A percentile compares a stretch with the other conserved stretches of the same genome.
Evolutionary conservation across 2,888 invertebrate species (phyloP).

Genomic region (Heliconius erato): DNA sequence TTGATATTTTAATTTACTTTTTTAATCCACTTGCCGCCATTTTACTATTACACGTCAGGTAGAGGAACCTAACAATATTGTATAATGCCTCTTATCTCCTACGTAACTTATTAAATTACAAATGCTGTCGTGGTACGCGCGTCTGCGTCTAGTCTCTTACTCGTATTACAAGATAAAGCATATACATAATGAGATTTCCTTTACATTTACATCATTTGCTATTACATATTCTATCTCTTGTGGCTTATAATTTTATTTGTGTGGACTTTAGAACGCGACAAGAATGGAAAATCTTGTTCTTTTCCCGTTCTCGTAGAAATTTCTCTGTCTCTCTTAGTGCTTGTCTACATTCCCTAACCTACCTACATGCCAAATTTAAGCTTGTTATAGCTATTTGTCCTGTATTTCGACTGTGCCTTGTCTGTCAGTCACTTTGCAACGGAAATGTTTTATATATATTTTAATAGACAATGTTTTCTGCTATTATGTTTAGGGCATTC

Average conservation of each 20-base stretch:
- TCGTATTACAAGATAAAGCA: constrained; percentile 41
- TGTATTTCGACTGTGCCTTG: no score
- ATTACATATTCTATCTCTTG: not conserved
- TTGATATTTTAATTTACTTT: not conserved
- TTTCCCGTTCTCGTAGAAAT: no score
- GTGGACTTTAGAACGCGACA: no score
- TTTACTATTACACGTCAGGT: not conserved
- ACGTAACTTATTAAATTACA: constrained; percentile 10
- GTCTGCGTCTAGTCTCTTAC: constrained; percentile 36
- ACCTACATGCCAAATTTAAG: no score
- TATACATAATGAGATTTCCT: constrained; percentile 46
- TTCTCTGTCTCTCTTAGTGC: no score
- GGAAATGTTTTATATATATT: not conserved
- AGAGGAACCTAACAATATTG: not conserved
- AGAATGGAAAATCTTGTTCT: no score
- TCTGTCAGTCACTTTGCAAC: not conserved
- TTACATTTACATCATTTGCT: constrained; percentile 45
- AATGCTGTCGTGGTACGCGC: constrained; percentile 14
- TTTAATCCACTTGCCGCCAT: not conserved
- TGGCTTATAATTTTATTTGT: no score
- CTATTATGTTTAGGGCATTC: no score
- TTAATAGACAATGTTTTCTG: no score
- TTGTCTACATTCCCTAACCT: no score
- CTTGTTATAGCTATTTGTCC: no score
- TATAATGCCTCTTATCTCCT: constrained; percentile 20